Conservation (phyloP, 2,797 vertebrate genomes). For the Labroides dimidiatus region DNA sequence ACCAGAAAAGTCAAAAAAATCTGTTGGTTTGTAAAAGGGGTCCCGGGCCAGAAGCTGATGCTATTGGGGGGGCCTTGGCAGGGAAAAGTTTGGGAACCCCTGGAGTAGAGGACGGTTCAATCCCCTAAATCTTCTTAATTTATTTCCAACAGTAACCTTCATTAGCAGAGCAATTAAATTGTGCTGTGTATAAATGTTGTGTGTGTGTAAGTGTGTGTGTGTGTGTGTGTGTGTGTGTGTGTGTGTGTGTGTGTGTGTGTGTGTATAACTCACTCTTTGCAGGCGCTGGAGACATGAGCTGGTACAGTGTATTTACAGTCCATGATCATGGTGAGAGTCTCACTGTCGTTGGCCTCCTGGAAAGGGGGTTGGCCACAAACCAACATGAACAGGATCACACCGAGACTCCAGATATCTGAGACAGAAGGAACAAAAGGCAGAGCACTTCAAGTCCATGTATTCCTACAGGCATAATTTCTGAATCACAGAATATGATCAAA, state of each 20-base stretch:
- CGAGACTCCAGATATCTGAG: conserved; percentile 91
- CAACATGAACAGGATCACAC: conserved; percentile 92
- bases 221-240: conserved; percentile 10
- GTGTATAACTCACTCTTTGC: conserved; percentile 85
- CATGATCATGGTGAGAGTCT: conserved; percentile 95
- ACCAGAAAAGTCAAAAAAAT: too few species aligned
- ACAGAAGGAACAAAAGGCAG: conserved; percentile 10
- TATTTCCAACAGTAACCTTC: neutral
- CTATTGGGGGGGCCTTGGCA: too few species aligned
- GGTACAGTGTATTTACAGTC: conserved; percentile 92
- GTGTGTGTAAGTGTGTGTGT: conserved; percentile 2
- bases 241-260: conserved; percentile 11
- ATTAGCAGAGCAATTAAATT: neutral
- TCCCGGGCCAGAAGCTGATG: too few species aligned
- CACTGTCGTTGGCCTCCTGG: conserved; percentile 92
- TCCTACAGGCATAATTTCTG: too few species aligned
- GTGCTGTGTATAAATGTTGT: neutral
- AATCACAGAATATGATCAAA: too few species aligned
- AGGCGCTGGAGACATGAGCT: conserved; percentile 83
- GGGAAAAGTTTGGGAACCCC: too few species aligned
- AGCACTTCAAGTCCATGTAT: neutral
- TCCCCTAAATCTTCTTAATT: neutral
- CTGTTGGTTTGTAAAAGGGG: too few species aligned
- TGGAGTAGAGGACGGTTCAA: too few species aligned
- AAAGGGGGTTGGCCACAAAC: conserved; percentile 91